Base-by-base conservation (phyloP, 2,113 vertebrate species). In the Ramphastos sulfuratus region DNA sequence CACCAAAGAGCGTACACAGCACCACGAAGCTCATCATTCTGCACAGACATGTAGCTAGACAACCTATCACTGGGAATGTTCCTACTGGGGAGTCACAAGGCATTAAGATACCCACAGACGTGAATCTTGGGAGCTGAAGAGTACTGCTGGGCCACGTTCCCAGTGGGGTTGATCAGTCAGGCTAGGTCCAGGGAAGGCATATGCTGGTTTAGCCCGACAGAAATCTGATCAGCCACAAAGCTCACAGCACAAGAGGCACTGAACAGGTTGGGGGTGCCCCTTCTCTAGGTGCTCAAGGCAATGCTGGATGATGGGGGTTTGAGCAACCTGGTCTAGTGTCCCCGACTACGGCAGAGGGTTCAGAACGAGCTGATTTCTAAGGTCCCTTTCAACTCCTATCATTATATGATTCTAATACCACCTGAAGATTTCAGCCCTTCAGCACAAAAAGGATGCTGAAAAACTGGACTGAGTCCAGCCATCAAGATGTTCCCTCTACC, bases 91-190 rank as follows among this genome's bases (percentile, higher is more conserved):
- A 74, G 50, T 15, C 55, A 66, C 31, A 64, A 42, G 27, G 42
- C 55, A 35, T 28, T 21, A 56, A 74, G 80, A 82, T 39, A 52
- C 14, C 50, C 79, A 81, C 0, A 0, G 46, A 77, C 56, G 63
- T 2, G 3, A 63, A 48, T 1, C 0, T 9, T 0, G 0, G 25
- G 65, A 85, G 73, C 28, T 30, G n/a, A 63, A 82, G 61, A 18
- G 16, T 27, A 15, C 39, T 92, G 7, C 60, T 21, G 42, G 46
- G 78, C 19, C 64, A 48, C 0, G 0, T 30, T 90, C 65, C 84
- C 58, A 71, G 75, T 3, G 2, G 31, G 21, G 25, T 2, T 46
- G 33, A 81, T 28, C 24, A 79, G 56, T 67, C 70, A 82, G 30
- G 63, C 24, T 50, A 10, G 37, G 35, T 21, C 71, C 82, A 87